Percentiles rank a stretch among this genome's conserved stretches.
phyloP scores from a whole-genome alignment of 2,797 vertebrate species.

The Anabacerthia variegaticeps region DNA sequence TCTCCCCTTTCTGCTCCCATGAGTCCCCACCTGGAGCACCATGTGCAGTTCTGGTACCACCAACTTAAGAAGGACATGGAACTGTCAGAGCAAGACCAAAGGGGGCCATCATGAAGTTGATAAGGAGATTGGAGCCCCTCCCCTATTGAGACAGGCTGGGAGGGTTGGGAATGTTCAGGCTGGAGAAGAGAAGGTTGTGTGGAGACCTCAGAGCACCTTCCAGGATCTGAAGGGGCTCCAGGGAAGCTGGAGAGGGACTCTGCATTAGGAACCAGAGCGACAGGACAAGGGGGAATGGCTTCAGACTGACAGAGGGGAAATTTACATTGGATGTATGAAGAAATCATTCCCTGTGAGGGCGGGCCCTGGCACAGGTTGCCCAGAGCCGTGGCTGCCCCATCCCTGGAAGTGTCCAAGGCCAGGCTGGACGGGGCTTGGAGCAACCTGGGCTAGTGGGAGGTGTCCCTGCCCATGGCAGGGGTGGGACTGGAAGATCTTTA shows the following conservation, averaged over 20 bases:
- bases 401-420: not conserved
- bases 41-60: not conserved
- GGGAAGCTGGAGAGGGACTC: not conserved
- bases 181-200: not conserved
- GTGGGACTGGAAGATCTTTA: not conserved
- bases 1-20: not conserved
- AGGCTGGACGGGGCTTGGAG: accelerated
- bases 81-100: not conserved
- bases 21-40: not conserved
- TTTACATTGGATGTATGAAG: not conserved
- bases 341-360: not conserved
- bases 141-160: not conserved
- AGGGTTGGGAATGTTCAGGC: not conserved
- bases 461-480: not conserved
- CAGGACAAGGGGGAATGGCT: not conserved
- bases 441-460: accelerated
- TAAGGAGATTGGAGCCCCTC: no score
- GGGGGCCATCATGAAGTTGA: not conserved
- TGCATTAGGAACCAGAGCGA: not conserved
- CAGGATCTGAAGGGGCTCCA: not conserved
- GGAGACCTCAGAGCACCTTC: not conserved
- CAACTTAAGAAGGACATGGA: not conserved
- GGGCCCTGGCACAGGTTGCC: not conserved
- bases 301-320: not conserved
- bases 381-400: not conserved